phyloP scores from a whole-genome alignment of 2,888 invertebrate genomes.

The Keiferia lycopersicella region DNA sequence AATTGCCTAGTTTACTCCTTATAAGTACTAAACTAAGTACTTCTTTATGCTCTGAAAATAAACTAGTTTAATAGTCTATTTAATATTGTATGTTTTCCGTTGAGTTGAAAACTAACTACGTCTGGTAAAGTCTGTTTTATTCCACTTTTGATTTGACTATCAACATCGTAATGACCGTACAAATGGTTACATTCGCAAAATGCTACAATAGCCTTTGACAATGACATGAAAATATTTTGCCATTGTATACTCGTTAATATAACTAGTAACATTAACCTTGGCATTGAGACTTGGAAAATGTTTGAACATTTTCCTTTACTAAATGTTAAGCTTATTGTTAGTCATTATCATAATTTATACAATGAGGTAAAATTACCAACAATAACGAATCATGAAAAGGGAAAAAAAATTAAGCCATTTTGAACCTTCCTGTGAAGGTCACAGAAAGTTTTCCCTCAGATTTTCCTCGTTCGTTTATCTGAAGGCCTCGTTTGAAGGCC shows the following conservation, averaged over 20 bases:
- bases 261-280: constrained; percentile 18
- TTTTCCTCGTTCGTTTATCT: neutral
- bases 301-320: constrained; percentile 1
- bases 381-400: neutral
- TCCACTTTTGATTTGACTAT: neutral
- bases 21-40: no score
- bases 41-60: no score
- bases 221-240: constrained; percentile 8
- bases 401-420: neutral
- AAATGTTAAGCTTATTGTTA: constrained; percentile 3
- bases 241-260: neutral
- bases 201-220: constrained; percentile 12
- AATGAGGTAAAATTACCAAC: neutral
- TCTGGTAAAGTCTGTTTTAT: no score
- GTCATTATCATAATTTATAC: neutral
- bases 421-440: neutral
- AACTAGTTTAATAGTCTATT: no score
- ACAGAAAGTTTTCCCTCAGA: neutral
- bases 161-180: neutral
- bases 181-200: constrained; percentile 3
- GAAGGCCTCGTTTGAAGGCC: constrained; percentile 5
- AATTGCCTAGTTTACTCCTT: no score
- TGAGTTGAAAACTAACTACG: no score
- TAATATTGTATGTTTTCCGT: no score
- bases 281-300: neutral